Evolutionary conservation across 2,888 invertebrate species (phyloP), one percentile per base, ranked within the genome.

Genomic region (Drosophila lacicola): DNA sequence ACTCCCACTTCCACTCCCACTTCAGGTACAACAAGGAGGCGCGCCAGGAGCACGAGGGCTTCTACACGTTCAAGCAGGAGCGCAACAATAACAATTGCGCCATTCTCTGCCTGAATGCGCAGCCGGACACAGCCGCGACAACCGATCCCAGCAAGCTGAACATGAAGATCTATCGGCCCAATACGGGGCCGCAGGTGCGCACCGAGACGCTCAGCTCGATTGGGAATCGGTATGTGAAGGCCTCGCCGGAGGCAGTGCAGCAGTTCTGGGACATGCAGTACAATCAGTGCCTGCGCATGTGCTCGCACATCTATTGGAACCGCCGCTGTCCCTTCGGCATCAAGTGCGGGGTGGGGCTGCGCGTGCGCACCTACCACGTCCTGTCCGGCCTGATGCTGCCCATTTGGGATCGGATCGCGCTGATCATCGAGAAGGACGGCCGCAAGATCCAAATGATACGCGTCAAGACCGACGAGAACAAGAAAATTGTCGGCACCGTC

Each of bases 391-490:
- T 98, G 10, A 98, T 99, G 88, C 94, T 99, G 82, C 97, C 98
- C 50, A 98, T 99, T 66, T 99, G 99, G 99, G 96, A 97, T 89
- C 95, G 97, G 76, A 97, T 99, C 56, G 99, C 99, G 93, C 94
- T 95, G 63, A 96, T 98, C 74, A 94, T 99, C 68, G 95, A 96
- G 29, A 94, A 95, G 85, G 95, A 95, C 73, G 94, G 95, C 82
- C 95, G 96, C 89, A 98, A 97, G 93, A 98, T 99, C 96, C 99
- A 99, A 94, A 98, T 99, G 81, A 97, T 99, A 86, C 95, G 99
- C 74, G 94, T 99, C 89, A 95, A 97, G 93, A 97, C 98, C 42
- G 95, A 96, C 88, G 95, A 95, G 88, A 96, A 96, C 36, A 94
- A 96, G 89, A 97, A 97, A 93, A 96, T 98, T 88, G 98, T 98